These are phyloP conservation scores for Drosophila santomea DNA, from an alignment of 1,140 invertebrate species.

Conservation along the genomic window DNA sequence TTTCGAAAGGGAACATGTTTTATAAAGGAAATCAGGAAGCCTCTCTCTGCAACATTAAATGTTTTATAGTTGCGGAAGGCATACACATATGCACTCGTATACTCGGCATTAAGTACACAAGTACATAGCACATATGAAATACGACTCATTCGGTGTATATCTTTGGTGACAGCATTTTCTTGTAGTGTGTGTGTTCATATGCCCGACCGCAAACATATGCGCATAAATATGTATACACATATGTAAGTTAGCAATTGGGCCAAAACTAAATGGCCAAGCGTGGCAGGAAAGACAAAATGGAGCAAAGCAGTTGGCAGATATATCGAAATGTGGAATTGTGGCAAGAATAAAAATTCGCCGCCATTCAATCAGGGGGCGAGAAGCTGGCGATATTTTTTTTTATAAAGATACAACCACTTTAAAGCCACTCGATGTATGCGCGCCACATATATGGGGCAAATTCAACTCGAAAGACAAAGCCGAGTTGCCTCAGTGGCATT, in stretches of 20 bases:
- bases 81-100: not conserved
- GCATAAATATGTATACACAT: conserved; percentile 31
- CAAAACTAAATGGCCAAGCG: conserved; percentile 36
- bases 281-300: conserved; percentile 6
- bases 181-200: conserved; percentile 17
- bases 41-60: not conserved
- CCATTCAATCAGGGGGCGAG: conserved; percentile 4
- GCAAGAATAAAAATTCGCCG: not conserved
- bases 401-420: not conserved
- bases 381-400: not conserved
- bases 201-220: conserved; percentile 38
- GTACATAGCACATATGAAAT: conserved; percentile 1
- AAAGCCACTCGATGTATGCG: conserved; percentile 12
- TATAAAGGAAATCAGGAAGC: not conserved
- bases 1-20: not conserved
- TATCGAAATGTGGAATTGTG: no score
- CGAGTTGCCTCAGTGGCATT: conserved; percentile 22
- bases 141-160: not conserved
- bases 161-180: not conserved
- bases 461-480: conserved; percentile 3
- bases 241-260: conserved; percentile 31
- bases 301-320: not conserved
- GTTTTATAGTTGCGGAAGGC: not conserved
- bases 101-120: not conserved
- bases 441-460: not conserved